phyloP scores from a whole-genome alignment of 2,888 invertebrate species.

The Lordiphosa fenestrarum region DNA sequence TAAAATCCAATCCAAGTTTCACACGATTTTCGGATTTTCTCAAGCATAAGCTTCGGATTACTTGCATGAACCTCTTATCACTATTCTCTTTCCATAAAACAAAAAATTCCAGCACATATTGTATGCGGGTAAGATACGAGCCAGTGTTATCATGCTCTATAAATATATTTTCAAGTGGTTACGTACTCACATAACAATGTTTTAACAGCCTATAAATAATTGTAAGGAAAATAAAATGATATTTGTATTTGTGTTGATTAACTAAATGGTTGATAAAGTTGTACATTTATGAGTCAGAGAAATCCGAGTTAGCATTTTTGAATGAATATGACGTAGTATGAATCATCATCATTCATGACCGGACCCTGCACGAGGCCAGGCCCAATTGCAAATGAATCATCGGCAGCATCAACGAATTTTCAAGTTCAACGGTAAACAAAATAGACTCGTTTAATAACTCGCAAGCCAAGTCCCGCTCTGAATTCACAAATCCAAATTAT shows the following conservation, averaged over 20 bases:
- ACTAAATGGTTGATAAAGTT: constrained; percentile 6
- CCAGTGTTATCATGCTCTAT: constrained; percentile 53
- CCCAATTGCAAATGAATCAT: constrained; percentile 53
- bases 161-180: constrained; percentile 41
- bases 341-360: too few relatives aligned
- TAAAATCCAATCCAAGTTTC: too few relatives aligned
- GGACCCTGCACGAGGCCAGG: constrained; percentile 30
- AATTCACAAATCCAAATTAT: constrained; percentile 37
- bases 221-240: constrained; percentile 9
- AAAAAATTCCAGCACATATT: too few relatives aligned
- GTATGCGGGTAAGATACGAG: too few relatives aligned
- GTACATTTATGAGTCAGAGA: constrained; percentile 4
- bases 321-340: too few relatives aligned
- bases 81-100: too few relatives aligned
- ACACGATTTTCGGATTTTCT: too few relatives aligned
- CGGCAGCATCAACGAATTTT: constrained; percentile 30
- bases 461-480: constrained; percentile 23
- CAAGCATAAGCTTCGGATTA: too few relatives aligned
- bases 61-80: too few relatives aligned
- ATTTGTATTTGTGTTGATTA: not conserved
- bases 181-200: constrained; percentile 36
- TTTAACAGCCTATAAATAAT: constrained; percentile 45
- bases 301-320: too few relatives aligned
- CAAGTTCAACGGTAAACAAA: constrained; percentile 63
- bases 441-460: constrained; percentile 20